A percentile compares a stretch with the other conserved stretches of the same genome.
Evolutionary conservation across 2,888 invertebrate species (phyloP).

Genomic region (Tinea trinotella): DNA sequence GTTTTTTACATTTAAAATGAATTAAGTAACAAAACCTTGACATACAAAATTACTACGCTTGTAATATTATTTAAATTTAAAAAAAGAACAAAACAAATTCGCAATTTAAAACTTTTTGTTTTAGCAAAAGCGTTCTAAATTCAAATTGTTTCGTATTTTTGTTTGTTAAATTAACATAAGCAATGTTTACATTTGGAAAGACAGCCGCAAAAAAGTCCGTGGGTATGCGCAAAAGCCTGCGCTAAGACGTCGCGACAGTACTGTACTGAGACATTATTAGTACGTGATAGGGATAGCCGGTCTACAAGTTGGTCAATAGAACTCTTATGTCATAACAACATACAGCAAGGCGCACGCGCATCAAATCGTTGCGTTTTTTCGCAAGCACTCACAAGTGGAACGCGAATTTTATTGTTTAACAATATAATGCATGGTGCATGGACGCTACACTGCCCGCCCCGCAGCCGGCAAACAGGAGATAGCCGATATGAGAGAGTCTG

Average conservation of each 20-base stretch:
- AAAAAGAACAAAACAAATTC: background rate
- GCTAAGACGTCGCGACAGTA: slow-evolving; percentile 5
- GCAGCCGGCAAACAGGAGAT: no score
- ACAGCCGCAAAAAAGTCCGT: slow-evolving; percentile 2
- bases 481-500: no score
- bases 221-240: background rate
- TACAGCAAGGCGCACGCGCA: slow-evolving; percentile 14
- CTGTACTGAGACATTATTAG: background rate
- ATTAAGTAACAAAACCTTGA: background rate
- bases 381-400: background rate
- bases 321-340: slow-evolving; percentile 27
- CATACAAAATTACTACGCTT: background rate
- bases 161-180: background rate
- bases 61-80: background rate
- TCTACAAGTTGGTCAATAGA: slow-evolving; percentile 36
- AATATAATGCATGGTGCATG: no score
- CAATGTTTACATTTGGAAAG: background rate
- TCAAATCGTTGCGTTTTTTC: slow-evolving; percentile 12
- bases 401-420: background rate
- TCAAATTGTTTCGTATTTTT: background rate
- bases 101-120: background rate
- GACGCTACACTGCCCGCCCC: no score
- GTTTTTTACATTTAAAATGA: background rate
- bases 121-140: no score
- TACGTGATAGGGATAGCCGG: slow-evolving; percentile 39